Percentiles rank a stretch among this genome's conserved stretches.
phyloP scores from a whole-genome alignment of 2,888 invertebrate species.

The Trissolcus brochymenae region DNA sequence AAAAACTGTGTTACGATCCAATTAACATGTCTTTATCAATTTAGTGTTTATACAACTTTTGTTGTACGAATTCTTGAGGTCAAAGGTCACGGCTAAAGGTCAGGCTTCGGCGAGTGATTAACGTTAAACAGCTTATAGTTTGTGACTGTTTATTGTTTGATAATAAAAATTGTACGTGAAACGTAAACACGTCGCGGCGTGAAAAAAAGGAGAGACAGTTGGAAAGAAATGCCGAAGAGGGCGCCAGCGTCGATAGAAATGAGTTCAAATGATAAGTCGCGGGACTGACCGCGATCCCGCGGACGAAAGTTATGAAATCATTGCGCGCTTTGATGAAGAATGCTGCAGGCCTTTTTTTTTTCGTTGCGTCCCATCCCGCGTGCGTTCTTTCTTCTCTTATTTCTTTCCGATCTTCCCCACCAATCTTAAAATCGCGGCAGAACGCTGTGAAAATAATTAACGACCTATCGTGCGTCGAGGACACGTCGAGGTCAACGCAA shows the following conservation, averaged over 20 bases:
- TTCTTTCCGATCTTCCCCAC: slow-evolving; percentile 11
- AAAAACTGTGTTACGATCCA: too few species aligned
- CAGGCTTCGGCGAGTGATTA: too few species aligned
- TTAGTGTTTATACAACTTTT: too few species aligned
- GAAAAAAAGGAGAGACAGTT: background rate
- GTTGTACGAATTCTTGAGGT: slow-evolving; percentile 59
- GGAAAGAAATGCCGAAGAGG: background rate
- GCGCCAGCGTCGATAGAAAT: slow-evolving; percentile 27
- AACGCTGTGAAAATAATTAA: slow-evolving; percentile 55
- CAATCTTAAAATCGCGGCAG: slow-evolving; percentile 31
- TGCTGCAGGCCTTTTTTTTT: slow-evolving; percentile 48
- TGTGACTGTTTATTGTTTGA: background rate
- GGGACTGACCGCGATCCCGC: slow-evolving; percentile 70
- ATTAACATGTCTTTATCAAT: too few species aligned
- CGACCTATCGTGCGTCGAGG: slow-evolving; percentile 54
- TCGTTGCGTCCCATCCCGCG: slow-evolving; percentile 22
- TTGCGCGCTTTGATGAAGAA: slow-evolving; percentile 59
- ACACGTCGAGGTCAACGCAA: slow-evolving; percentile 53
- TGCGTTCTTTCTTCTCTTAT: slow-evolving; percentile 14
- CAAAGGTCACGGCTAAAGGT: too few species aligned
- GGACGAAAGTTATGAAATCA: slow-evolving; percentile 71
- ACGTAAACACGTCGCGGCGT: background rate
- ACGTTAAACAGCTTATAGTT: slow-evolving; percentile 25
- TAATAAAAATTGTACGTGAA: background rate
- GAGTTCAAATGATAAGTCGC: slow-evolving; percentile 66